Evolutionary conservation across 2,113 vertebrate genomes (phyloP), one percentile per base, ranked within the genome.

Genomic region (Hydropotes inermis): DNA sequence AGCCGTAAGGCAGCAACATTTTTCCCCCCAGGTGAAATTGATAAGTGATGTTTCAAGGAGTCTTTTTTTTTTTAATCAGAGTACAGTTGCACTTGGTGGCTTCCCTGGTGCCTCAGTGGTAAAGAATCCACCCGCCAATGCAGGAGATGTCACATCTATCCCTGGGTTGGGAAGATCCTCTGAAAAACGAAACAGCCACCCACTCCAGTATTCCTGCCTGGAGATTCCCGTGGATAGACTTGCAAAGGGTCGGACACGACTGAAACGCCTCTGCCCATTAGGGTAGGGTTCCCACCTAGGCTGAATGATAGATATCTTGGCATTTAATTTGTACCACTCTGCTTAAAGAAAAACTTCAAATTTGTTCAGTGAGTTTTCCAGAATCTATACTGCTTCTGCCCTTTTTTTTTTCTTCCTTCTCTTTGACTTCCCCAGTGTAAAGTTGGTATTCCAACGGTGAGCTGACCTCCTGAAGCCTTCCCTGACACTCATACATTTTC

Each of bases 101-200:
- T 36, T 21, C n/a, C 9, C 8, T 21, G 17, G n/a, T 21, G 17
- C 21, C 23, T 58, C 17, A 11, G 17, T 0, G 17, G 8, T 36
- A 67, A 67, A 67, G 64, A 67, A 67, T 67, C 17, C 64, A 11
- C 8, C 64, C 36, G 33, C n/a, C 64, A 5, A 11, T 5, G n/a
- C n/a, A 21, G 4, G 64, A 70, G 19, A 36, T 0, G 0, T 70
- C 7, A 0, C 1, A 70, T 36, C 1, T 0, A 19, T 36, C 64
- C 64, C n/a, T 70, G 64, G n/a, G n/a, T 5, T 36, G 17, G 17
- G 64, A 70, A 70, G 17, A 70, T 70, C 14, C 64, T n/a, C n/a
- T 21, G 64, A n/a, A 70, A 19, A 36, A 70, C 2, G 64, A 70
- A 70, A 70, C 9, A 36, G 64, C n/a, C 17, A 21, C n/a, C 17